Percentiles rank a stretch among this genome's conserved stretches.
phyloP scores from a whole-genome alignment of 2,888 invertebrate genomes.

The Diarsia rubi region DNA sequence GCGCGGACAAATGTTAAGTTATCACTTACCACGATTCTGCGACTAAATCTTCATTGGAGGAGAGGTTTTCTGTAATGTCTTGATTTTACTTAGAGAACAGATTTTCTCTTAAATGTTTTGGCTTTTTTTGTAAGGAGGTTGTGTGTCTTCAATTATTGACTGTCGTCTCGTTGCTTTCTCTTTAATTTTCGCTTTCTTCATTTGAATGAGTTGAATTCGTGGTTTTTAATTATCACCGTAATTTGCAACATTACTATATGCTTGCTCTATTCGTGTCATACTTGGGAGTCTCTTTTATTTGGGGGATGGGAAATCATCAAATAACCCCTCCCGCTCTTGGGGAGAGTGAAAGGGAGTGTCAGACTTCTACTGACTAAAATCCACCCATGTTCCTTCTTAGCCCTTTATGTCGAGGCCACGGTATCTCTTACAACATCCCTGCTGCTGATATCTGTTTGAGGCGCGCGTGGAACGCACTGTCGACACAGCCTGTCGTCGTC shows the following conservation, averaged over 20 bases:
- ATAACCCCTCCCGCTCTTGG: too few relatives aligned
- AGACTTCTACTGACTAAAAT: too few relatives aligned
- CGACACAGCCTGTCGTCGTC: too few relatives aligned
- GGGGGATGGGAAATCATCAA: too few relatives aligned
- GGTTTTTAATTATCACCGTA: background rate
- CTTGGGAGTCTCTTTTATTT: too few relatives aligned
- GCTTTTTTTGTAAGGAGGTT: background rate
- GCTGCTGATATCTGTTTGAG: too few relatives aligned
- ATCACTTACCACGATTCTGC: conserved; percentile 59
- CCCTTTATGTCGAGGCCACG: too few relatives aligned
- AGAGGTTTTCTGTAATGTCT: conserved; percentile 45
- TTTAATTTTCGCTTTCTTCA: background rate
- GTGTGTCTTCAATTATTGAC: background rate
- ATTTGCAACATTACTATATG: background rate
- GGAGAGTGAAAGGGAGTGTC: too few relatives aligned
- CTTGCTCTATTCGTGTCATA: background rate
- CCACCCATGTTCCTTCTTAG: too few relatives aligned
- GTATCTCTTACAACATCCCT: too few relatives aligned
- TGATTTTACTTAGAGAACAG: conserved; percentile 17
- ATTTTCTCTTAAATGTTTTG: conserved; percentile 35
- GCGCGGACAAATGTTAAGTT: conserved; percentile 69
- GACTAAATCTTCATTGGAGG: conserved; percentile 62
- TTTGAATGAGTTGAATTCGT: background rate
- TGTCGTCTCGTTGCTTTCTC: background rate
- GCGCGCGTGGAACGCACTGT: too few relatives aligned